Base-by-base conservation (phyloP, 2,888 invertebrate genomes). In the Drosophila paucipuncta region DNA sequence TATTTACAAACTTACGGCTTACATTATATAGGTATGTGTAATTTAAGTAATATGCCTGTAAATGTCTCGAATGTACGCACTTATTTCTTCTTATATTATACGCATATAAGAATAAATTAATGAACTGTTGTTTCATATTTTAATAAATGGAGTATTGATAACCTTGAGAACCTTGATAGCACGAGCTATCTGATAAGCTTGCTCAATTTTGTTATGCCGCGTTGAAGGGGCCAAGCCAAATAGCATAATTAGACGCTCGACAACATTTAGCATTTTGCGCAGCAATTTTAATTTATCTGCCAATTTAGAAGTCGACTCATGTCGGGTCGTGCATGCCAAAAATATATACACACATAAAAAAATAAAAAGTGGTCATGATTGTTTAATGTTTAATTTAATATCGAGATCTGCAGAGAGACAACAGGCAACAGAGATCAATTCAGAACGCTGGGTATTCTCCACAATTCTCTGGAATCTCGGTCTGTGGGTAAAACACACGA, bases 401-500 rank as follows among this genome's bases (percentile, higher is more conserved):
- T 68, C 53, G 60, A 65, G 25, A 66, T 65, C 55, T 62, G 57
- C 41, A 68, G 53, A 57, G 59, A 43, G 22, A 4, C 53, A 30
- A 30, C 5, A 4, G 4, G 4, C 22, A 35, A 25, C 11, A 58
- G 61, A 57, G 47, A 55, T 76, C 49, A 59, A 30, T 30, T 25
- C 52, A 66, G 73, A 68, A 55, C 47, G n/a, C 33, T 66, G 68
- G 73, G 59, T 64, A 73, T 73, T 73, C 73, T 69, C 72, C 72
- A 22, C 47, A 53, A 37, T 52, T 65, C 43, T 55, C 47, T 39
- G 55, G 47, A 68, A 63, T 35, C n/a, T 13, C 18, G 11, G n/a
- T 37, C 33, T 52, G 33, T 50, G 77, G 74, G 74, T 31, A 78
- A 77, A 74, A 64, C 78, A 77, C 76, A 62, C 9, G 22, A 9